These are phyloP conservation scores for Coenonympha arcania DNA, from an alignment of 2,888 invertebrate genomes.

Conservation along the genomic window DNA sequence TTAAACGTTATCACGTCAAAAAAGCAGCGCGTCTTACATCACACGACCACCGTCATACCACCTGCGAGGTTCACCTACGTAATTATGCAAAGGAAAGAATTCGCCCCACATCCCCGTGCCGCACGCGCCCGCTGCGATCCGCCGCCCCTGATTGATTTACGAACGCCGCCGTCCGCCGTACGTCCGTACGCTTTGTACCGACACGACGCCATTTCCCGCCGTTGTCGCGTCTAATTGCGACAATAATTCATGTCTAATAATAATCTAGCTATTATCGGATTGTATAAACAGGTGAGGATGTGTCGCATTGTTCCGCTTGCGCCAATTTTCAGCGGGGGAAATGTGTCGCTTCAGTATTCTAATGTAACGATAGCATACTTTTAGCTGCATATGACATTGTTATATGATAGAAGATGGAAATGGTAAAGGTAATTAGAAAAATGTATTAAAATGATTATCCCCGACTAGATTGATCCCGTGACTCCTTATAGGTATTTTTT, in stretches of 20 bases:
- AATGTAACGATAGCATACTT: too few relatives aligned
- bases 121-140: constrained; percentile 16
- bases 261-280: constrained; percentile 69
- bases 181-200: constrained; percentile 32
- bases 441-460: too few relatives aligned
- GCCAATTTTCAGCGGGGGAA: constrained; percentile 10
- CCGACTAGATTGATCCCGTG: too few relatives aligned
- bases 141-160: constrained; percentile 43
- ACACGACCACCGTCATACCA: not conserved
- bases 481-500: too few relatives aligned
- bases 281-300: constrained; percentile 44
- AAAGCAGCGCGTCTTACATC: too few relatives aligned
- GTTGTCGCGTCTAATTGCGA: constrained; percentile 64
- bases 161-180: constrained; percentile 32
- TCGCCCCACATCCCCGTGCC: constrained; percentile 4
- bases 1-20: too few relatives aligned
- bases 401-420: too few relatives aligned
- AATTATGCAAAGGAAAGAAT: constrained; percentile 9
- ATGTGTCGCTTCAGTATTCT: constrained; percentile 6
- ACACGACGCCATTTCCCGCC: constrained; percentile 49
- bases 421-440: too few relatives aligned
- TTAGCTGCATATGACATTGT: too few relatives aligned
- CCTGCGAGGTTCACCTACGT: not conserved
- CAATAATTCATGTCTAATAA: constrained; percentile 69
- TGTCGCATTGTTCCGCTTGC: constrained; percentile 27